A percentile compares a stretch with the other conserved stretches of the same genome.
Evolutionary conservation across 1,140 invertebrate species (phyloP).

Genomic region (Anastrepha obliqua): DNA sequence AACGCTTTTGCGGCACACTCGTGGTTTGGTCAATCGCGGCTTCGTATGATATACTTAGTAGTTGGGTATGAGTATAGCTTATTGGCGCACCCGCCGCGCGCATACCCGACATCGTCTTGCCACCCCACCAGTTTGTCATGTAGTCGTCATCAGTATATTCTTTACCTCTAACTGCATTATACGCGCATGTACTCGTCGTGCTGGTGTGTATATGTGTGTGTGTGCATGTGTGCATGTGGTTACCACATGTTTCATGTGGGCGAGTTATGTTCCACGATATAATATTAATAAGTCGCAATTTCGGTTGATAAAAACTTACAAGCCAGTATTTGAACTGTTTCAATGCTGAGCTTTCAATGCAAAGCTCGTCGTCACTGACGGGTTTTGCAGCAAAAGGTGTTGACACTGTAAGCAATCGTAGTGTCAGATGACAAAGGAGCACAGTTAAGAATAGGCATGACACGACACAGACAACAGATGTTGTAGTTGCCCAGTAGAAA

Average conservation of each 20-base stretch:
- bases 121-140: not conserved
- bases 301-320: not conserved
- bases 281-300: slow-evolving; percentile 9
- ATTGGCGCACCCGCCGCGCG: slow-evolving; percentile 2
- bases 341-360: not conserved
- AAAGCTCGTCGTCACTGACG: not conserved
- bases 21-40: not conserved
- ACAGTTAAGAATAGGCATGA: not conserved
- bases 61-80: not conserved
- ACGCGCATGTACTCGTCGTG: not conserved
- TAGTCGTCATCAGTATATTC: not conserved
- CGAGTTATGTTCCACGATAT: not conserved
- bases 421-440: not conserved
- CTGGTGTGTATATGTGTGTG: not conserved
- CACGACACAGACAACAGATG: not conserved
- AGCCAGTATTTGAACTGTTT: not conserved
- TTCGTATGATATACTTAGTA: not conserved
- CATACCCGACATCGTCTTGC: not conserved
- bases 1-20: not conserved
- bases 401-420: not conserved
- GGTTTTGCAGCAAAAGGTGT: not conserved
- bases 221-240: not conserved
- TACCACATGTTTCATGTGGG: not conserved
- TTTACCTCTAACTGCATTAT: slow-evolving; percentile 4
- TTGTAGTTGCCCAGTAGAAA: not conserved